Evolutionary conservation across 1,140 invertebrate genomes (phyloP), one percentile per base, ranked within the genome.

Genomic region (Eriosoma lanigerum): DNA sequence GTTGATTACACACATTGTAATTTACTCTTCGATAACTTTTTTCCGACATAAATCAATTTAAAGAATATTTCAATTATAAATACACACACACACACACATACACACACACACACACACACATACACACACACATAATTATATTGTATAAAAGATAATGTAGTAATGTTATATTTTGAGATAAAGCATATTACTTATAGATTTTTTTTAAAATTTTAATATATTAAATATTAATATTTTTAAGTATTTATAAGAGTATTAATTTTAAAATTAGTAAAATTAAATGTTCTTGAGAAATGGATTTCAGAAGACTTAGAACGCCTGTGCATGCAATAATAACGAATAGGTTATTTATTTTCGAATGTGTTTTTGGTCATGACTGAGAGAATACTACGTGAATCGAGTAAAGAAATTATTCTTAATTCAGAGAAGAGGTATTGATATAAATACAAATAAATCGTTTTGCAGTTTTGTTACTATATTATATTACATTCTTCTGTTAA

Each of bases 361-460:
- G 26, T 26, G 46, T 50, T 50, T 68, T 72, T 52, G 46, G 46
- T 70, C 66, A 50, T 0, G 46, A 17, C 1, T 13, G 19, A 26
- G 48, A n/a, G 46, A 24, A 6, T 15, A n/a, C 13, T 15, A 21
- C 15, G n/a, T 0, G 12, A 48, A 48, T 10, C 24, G n/a, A 70
- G 46, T 50, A 70, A 26, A 72, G 68, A 52, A 72, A 72, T 52
- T 72, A 72, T 52, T 72, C 46, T 72, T 52, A 72, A 72, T 52
- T 72, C 48, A 50, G 48, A n/a, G 5, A 32, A 72, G 26, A 46
- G 48, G 48, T 21, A 72, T 72, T 52, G 68, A 72, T 46, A 29
- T 50, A 72, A 72, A 72, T 46, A 50, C 68, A 72, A 72, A 72
- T 72, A 72, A 52, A 72, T 72, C 68, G 68, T 52, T 52, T 52